Percentiles rank a stretch among this genome's conserved stretches.
Evolutionary conservation across 53 echinoderm and acorn worm genomes (phyloP).

Genomic region (Arbacia lixula): DNA sequence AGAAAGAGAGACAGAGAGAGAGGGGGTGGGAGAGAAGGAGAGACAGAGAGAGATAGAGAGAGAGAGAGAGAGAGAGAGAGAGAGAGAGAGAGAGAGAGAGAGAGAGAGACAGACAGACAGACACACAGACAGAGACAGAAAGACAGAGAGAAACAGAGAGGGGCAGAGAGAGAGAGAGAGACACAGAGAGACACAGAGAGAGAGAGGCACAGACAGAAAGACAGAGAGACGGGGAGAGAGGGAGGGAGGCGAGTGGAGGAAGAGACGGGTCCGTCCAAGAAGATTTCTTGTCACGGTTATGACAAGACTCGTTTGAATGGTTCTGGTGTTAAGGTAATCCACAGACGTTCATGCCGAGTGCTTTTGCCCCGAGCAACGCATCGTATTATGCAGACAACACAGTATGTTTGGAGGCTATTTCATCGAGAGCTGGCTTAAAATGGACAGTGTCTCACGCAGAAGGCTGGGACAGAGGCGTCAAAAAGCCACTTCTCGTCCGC

Average conservation of each 20-base stretch:
- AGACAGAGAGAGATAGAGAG: no score
- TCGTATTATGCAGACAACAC: constrained; percentile 56
- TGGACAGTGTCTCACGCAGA: constrained; percentile 45
- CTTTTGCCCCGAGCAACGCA: constrained; percentile 43
- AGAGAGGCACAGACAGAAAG: no score
- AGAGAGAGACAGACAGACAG: no score
- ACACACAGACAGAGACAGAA: no score
- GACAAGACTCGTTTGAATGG: constrained; percentile 35
- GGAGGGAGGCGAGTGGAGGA: neutral
- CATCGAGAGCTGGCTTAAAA: constrained; percentile 28
- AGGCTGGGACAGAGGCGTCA: constrained; percentile 29
- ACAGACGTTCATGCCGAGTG: constrained; percentile 19
- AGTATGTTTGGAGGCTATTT: constrained; percentile 45
- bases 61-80: no score
- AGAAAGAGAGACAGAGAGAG: no score
- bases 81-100: no score
- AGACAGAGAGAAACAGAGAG: no score
- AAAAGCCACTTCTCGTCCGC: constrained; percentile 33
- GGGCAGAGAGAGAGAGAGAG: no score
- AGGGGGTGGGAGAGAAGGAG: no score
- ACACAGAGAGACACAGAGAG: no score
- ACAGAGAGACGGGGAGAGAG: no score
- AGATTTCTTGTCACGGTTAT: constrained; percentile 49
- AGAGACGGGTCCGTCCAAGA: neutral
- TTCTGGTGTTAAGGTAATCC: constrained; percentile 33